Conservation (phyloP, 2,888 invertebrate species). For the Pseudoips prasinana region DNA sequence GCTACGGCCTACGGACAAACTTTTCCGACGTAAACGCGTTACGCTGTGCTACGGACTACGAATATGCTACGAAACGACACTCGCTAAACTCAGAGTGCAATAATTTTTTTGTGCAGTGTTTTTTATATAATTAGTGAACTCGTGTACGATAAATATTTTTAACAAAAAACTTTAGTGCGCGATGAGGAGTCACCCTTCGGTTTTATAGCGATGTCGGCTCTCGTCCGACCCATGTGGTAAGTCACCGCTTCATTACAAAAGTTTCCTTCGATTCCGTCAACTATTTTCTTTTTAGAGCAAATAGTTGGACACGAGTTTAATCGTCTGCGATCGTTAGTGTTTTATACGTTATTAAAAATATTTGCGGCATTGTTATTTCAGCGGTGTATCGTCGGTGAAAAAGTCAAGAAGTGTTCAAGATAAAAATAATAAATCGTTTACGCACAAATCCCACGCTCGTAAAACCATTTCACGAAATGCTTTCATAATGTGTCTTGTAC, state of each 20-base stretch:
- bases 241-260: constrained; percentile 44
- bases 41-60: constrained; percentile 49
- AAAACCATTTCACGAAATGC: constrained; percentile 82
- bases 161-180: constrained; percentile 63
- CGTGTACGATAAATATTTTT: constrained; percentile 40
- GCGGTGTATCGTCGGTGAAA: constrained; percentile 62
- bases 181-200: constrained; percentile 64
- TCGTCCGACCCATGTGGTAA: constrained; percentile 81
- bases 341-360: constrained; percentile 34
- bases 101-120: constrained; percentile 60
- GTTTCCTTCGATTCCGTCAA: constrained; percentile 36
- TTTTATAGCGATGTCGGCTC: constrained; percentile 81
- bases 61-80: constrained; percentile 35
- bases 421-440: constrained; percentile 52
- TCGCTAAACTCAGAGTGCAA: constrained; percentile 42
- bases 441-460: constrained; percentile 81
- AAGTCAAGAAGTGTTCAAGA: constrained; percentile 63
- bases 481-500: constrained; percentile 58
- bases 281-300: constrained; percentile 44
- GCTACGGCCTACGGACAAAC: constrained; percentile 64
- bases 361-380: constrained; percentile 64
- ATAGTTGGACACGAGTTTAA: constrained; percentile 43
- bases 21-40: constrained; percentile 60
- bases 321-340: constrained; percentile 33
- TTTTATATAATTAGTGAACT: constrained; percentile 47